Percentiles rank a stretch among this genome's conserved stretches.
Conservation (phyloP, 2,797 vertebrate species). For the Rhabdophis nuchalis region DNA sequence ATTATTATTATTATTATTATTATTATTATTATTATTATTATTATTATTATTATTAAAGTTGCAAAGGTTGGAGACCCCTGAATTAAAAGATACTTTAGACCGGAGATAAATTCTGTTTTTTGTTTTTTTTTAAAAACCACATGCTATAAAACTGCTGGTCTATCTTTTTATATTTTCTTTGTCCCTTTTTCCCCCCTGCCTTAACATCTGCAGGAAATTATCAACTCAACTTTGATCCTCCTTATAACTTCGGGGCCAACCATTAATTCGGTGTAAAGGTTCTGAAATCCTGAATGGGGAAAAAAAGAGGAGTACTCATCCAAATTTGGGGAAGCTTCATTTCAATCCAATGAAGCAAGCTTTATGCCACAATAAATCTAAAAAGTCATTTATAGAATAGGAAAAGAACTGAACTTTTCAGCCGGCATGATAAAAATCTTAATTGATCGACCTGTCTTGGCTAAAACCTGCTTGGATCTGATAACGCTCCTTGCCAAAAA, state of each 20-base stretch:
- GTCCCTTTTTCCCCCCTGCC: too few relatives aligned
- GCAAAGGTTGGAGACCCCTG: too few relatives aligned
- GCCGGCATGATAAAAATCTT: not conserved
- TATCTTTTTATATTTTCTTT: not conserved
- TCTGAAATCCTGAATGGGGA: not conserved
- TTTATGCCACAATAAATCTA: not conserved
- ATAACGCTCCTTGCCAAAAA: not conserved
- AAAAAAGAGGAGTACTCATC: too few relatives aligned
- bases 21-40: too few relatives aligned
- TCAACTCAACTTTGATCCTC: not conserved
- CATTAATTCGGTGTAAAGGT: not conserved
- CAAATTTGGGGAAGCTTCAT: not conserved
- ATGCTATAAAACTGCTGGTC: not conserved
- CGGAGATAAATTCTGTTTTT: not conserved
- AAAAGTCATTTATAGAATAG: not conserved
- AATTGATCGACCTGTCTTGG: not conserved
- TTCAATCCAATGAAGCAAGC: not conserved
- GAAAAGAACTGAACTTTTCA: not conserved
- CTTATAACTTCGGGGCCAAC: not conserved
- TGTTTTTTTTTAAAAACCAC: too few relatives aligned
- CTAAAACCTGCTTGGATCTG: not conserved
- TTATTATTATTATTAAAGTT: too few relatives aligned
- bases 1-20: too few relatives aligned
- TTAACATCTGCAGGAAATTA: not conserved
- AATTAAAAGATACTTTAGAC: not conserved